Conservation (phyloP, 92 coral and sea anemone genomes). For the Siderastrea radians region DNA sequence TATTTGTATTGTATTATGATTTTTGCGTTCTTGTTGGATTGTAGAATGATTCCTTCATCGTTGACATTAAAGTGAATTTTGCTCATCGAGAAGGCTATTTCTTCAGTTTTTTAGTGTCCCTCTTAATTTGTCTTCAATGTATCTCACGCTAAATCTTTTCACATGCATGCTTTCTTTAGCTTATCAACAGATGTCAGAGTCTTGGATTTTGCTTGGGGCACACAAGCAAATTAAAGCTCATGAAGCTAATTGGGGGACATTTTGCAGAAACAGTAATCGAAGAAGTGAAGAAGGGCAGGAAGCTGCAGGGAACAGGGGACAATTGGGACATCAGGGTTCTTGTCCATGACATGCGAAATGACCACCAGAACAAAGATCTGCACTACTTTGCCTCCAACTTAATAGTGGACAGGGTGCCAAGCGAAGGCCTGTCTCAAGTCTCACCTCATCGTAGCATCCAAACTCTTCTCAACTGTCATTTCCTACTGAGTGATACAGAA, state of each 20-base stretch:
- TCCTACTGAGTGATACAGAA: constrained; percentile 46
- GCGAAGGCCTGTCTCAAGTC: constrained; percentile 24
- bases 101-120: too few species aligned
- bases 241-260: constrained; percentile 43
- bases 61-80: constrained; percentile 21
- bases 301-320: too few species aligned
- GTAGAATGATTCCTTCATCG: constrained; percentile 22
- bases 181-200: constrained; percentile 35
- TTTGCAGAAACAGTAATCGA: constrained; percentile 49
- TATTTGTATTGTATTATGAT: too few species aligned
- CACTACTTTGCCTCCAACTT: constrained; percentile 62
- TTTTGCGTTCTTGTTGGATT: too few species aligned
- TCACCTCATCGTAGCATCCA: constrained; percentile 41
- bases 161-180: not conserved
- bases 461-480: constrained; percentile 14
- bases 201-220: constrained; percentile 28
- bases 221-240: constrained; percentile 25
- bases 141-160: too few species aligned
- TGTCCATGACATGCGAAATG: constrained; percentile 67
- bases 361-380: constrained; percentile 58
- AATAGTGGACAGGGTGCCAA: constrained; percentile 68
- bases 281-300: constrained; percentile 52
- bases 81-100: constrained; percentile 32
- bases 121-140: too few species aligned
- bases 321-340: constrained; percentile 59